These are phyloP conservation scores for Dryocosmus kuriphilus DNA, from an alignment of 2,888 invertebrate species.

Conservation along the genomic window DNA sequence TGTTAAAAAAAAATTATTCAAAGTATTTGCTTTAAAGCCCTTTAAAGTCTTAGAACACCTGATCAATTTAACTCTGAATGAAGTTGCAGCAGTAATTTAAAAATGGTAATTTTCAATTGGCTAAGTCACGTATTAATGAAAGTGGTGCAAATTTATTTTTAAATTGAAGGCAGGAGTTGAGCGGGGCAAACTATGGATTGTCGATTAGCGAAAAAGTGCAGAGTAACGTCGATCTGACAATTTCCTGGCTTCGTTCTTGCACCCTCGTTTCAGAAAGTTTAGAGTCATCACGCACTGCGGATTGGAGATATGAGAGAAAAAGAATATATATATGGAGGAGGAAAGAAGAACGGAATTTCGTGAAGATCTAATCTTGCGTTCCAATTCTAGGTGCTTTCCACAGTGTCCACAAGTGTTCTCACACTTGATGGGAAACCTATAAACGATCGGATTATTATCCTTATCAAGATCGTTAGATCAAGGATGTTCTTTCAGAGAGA, in stretches of 20 bases:
- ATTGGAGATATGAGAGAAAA: slow-evolving; percentile 1
- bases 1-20: too few species aligned
- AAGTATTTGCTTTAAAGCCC: too few species aligned
- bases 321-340: background rate
- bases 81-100: background rate
- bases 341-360: background rate
- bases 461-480: background rate
- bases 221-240: slow-evolving; percentile 49
- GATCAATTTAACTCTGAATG: background rate
- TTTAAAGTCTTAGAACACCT: too few species aligned
- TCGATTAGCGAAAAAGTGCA: slow-evolving; percentile 52
- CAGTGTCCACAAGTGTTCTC: background rate
- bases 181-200: slow-evolving; percentile 49
- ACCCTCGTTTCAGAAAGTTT: slow-evolving; percentile 36
- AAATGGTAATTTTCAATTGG: slow-evolving; percentile 15
- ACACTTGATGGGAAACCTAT: background rate
- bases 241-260: slow-evolving; percentile 46
- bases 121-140: slow-evolving; percentile 11
- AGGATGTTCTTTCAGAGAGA: background rate
- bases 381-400: background rate
- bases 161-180: background rate
- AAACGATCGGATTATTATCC: background rate
- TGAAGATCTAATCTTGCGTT: slow-evolving; percentile 6
- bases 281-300: slow-evolving; percentile 26
- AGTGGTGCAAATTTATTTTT: slow-evolving; percentile 12